phyloP scores from a whole-genome alignment of 2,888 invertebrate genomes.

The Hypsopygia costalis region DNA sequence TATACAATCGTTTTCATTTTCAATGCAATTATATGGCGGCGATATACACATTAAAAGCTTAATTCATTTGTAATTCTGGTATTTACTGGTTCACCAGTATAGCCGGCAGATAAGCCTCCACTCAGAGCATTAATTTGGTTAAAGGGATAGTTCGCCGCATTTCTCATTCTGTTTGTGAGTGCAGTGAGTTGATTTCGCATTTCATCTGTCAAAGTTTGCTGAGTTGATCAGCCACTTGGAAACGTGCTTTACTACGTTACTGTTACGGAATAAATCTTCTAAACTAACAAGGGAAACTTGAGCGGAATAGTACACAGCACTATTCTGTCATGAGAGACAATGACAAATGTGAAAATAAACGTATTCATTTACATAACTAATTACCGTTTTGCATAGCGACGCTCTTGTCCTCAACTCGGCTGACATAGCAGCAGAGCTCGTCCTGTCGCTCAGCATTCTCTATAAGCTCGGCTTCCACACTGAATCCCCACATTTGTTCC shows the following conservation, averaged over 20 bases:
- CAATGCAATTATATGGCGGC: too few species aligned
- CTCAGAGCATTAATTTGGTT: constrained; percentile 2
- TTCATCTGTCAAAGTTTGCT: constrained; percentile 19
- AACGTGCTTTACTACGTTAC: constrained; percentile 12
- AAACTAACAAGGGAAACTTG: background rate
- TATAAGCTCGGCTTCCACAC: constrained; percentile 97
- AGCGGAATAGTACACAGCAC: background rate
- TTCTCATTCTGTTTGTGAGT: constrained; percentile 15
- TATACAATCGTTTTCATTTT: too few species aligned
- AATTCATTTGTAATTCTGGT: too few species aligned
- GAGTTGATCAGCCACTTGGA: constrained; percentile 17
- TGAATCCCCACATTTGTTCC: constrained; percentile 99
- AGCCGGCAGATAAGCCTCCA: background rate
- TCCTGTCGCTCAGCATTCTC: constrained; percentile 98
- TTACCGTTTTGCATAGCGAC: constrained; percentile 98
- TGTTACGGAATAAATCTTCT: constrained; percentile 6
- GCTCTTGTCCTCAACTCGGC: constrained; percentile 96
- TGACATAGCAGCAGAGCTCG: constrained; percentile 98
- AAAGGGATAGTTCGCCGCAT: constrained; percentile 4
- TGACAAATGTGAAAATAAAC: background rate
- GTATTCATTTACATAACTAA: constrained; percentile 13
- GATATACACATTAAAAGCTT: too few species aligned
- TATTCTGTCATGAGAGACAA: background rate
- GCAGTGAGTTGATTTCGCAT: constrained; percentile 17
- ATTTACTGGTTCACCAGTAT: too few species aligned